Evolutionary conservation across 2,888 invertebrate species (phyloP), one percentile per base, ranked within the genome.

Genomic region (Eremobia ochroleuca): DNA sequence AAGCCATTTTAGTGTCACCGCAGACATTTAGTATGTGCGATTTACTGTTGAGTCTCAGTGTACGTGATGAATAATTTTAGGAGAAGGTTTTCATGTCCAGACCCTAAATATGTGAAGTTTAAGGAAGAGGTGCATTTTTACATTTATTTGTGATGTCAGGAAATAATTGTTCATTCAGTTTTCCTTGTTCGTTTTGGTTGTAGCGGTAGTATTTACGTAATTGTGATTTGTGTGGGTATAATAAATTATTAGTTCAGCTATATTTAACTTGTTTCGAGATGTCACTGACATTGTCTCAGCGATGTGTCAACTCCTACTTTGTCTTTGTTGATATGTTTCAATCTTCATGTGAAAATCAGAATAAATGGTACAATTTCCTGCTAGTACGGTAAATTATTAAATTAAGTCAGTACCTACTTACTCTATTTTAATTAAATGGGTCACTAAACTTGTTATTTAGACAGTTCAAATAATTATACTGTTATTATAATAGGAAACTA

Each of bases 81-180:
- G 74, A 87, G 92, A 79, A 90, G 91, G 77, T 92, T 92, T 80
- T 93, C 93, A 46, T 90, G 89, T 77, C 91, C 92, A 0, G 93
- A 94, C 73, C 92, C 92, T 52, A 89, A 87, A 90, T 94, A 94
- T 90, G 90, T 89, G 46, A 91, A 89, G 58, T 89, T 94, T 73
- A 85, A 88, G 46, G 92, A 94, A 76, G 92, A 94, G 92, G 92
- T 92, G 85, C 73, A 81, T 77, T 80, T 72, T 77, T 79, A 65
- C 59, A 4, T 81, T 85, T 76, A 79, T 77, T 82, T 85, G 82
- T 88, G 75, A n/a, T 68, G 65, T 77, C 52, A 52, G 61, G 61
- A 43, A 49, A 64, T 43, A n/a, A 66, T 70, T 76, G 21, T 78
- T 64, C 31, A 69, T 73, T 75, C 15, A 67, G n/a, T 78, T 87